Base-by-base conservation (phyloP, 1,140 invertebrate genomes). In the Lepidurus couesii region DNA sequence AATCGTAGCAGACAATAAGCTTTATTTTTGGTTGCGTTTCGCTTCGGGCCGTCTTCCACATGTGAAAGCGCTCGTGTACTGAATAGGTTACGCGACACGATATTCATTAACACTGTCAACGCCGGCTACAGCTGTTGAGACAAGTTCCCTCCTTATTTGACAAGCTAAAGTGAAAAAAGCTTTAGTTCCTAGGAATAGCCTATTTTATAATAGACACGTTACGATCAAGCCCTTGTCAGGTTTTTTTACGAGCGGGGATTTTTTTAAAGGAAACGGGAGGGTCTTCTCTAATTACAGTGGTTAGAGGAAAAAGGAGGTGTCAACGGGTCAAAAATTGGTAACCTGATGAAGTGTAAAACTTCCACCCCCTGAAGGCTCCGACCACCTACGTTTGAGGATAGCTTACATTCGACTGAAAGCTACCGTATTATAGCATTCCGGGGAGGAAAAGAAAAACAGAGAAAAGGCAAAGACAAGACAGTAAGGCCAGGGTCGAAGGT, bases 231-330 rank as follows among this genome's bases (percentile, higher is more conserved):
- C 34, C 34, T 34, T 34, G 34, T 34, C 34, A 7, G 21, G 53
- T 21, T 65, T 65, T n/a, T 65, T 65, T 65, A 34, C 34, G 34
- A 34, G 34, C 34, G 34, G 34, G 34, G 34, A 34, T 34, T 34
- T 4, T 34, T 34, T 4, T 34, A 4, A 34, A 4, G 34, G 3
- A 34, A 34, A 34, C 34, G 34, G 4, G 34, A 34, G 34, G 21
- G 53, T 1, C 53, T 65, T 65, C 53, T 65, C 53, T 7, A 65
- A 65, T 65, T 65, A 65, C 53, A 13, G 3, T 65, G 13, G 53
- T 16, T 21, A 65, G 53, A 21, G 53, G 53, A 65, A 65, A 65
- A 65, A 16, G 53, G 53, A 65, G 53, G 53, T 65, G 53, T 65
- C 53, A 65, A 65, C 16, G 21, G 53, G 53, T 13, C 21, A n/a